Evolutionary conservation across 2,888 invertebrate genomes (phyloP).

Genomic region (Ctena decussata): DNA sequence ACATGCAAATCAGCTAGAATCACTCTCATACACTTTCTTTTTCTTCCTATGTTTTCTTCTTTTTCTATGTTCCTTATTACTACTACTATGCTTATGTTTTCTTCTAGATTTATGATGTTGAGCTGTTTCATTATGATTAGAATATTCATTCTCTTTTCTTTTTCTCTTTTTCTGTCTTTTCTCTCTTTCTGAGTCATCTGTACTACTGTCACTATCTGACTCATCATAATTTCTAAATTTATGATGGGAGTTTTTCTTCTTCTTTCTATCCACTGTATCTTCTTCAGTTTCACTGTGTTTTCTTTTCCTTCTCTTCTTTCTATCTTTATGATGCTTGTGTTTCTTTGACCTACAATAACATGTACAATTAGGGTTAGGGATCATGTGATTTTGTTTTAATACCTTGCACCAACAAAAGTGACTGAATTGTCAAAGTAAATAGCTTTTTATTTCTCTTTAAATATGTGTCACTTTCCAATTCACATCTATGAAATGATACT

Average conservation of each 20-base stretch:
- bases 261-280: not conserved
- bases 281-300: slow-evolving; percentile 15
- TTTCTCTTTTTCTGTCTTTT: not conserved
- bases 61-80: not conserved
- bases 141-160: not conserved
- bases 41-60: not conserved
- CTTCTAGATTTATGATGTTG: not conserved
- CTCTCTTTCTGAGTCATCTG: not conserved
- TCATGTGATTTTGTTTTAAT: no score
- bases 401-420: no score
- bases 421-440: no score
- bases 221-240: not conserved
- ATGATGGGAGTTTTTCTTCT: not conserved
- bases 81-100: not conserved
- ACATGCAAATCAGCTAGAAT: not conserved
- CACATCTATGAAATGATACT: no score
- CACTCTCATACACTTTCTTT: not conserved
- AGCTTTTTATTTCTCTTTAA: no score
- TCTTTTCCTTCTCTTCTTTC: slow-evolving; percentile 40
- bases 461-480: no score
- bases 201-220: not conserved
- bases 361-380: no score
- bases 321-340: slow-evolving; percentile 36
- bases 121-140: not conserved
- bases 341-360: slow-evolving; percentile 11